phyloP scores from a whole-genome alignment of 2,888 invertebrate species.

The Cheilosia urbana region DNA sequence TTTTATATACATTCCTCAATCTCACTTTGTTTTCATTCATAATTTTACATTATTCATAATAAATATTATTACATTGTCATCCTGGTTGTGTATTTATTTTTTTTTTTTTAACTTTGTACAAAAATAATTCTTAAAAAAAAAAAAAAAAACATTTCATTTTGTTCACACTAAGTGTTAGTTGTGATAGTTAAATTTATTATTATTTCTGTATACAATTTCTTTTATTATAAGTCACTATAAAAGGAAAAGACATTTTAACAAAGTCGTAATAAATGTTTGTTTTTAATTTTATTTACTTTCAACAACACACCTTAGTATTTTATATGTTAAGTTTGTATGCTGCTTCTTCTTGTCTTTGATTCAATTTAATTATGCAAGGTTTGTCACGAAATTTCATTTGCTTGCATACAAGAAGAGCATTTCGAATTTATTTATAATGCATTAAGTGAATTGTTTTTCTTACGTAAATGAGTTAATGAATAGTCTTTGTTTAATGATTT shows the following conservation, averaged over 20 bases:
- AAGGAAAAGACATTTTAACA: slow-evolving; percentile 4
- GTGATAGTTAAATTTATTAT: slow-evolving; percentile 7
- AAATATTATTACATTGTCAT: slow-evolving; percentile 49
- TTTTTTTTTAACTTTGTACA: slow-evolving; percentile 59
- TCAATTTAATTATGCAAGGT: slow-evolving; percentile 22
- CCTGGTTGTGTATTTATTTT: background rate
- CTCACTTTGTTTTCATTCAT: slow-evolving; percentile 22
- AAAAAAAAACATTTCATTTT: slow-evolving; percentile 42
- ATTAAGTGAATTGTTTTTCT: slow-evolving; percentile 4
- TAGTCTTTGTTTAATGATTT: slow-evolving; percentile 8
- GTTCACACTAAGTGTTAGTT: slow-evolving; percentile 12
- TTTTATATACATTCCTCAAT: slow-evolving; percentile 48
- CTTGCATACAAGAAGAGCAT: slow-evolving; percentile 22
- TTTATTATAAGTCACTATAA: slow-evolving; percentile 4
- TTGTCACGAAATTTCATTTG: slow-evolving; percentile 23
- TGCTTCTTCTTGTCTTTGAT: background rate
- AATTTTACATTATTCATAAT: slow-evolving; percentile 49
- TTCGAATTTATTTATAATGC: slow-evolving; percentile 37
- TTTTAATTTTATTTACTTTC: slow-evolving; percentile 1
- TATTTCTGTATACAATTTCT: slow-evolving; percentile 19
- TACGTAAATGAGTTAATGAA: slow-evolving; percentile 37
- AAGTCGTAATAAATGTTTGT: slow-evolving; percentile 2
- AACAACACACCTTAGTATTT: background rate
- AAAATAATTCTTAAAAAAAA: slow-evolving; percentile 57
- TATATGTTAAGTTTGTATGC: slow-evolving; percentile 8